Evolutionary conservation across 2,797 vertebrate genomes (phyloP), one percentile per base, ranked within the genome.

Genomic region (Cephalopachus bancanus): DNA sequence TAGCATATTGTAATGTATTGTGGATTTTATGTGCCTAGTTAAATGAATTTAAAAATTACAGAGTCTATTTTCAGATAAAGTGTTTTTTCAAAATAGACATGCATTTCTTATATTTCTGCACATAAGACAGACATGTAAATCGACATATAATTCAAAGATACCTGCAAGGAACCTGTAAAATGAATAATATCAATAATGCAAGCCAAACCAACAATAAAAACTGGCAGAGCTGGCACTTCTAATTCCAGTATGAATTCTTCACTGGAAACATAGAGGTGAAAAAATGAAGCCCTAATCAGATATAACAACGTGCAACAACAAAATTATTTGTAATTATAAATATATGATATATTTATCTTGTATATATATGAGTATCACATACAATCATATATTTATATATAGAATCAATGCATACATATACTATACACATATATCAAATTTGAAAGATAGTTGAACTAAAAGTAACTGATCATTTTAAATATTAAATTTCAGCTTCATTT

Each of bases 101-200:
- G 9, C 37, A 37, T 37, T 37, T 37, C 37, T 37, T 37, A 37
- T 37, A 37, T 37, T 37, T 37, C 37, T 37, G 37, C 37, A 37
- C 37, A 37, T 37, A 37, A 37, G 37, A 37, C 37, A 37, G 37
- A 37, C 37, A 37, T 37, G 37, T 37, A 37, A 37, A 37, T 37
- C 37, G 44, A 44, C 44, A 44, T 44, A 44, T 44, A 91, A 53
- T 44, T 79, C n/a, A 84, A 83, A 91, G 7, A 89, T 24, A 74
- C 7, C 24, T 91, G n/a, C 1, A 87, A 88, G 19, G 16, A 89
- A 84, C 44, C 16, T 76, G 1, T 33, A 76, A 28, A 26, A n/a
- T 90, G 26, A 92, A 28, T 85, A 28, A 44, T 93, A 69, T 64
- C 17, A 75, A 92, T 74, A 93, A 65, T 49, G 4, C 5, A 94